phyloP scores from a whole-genome alignment of 2,797 vertebrate genomes.

The Garrulus glandarius region DNA sequence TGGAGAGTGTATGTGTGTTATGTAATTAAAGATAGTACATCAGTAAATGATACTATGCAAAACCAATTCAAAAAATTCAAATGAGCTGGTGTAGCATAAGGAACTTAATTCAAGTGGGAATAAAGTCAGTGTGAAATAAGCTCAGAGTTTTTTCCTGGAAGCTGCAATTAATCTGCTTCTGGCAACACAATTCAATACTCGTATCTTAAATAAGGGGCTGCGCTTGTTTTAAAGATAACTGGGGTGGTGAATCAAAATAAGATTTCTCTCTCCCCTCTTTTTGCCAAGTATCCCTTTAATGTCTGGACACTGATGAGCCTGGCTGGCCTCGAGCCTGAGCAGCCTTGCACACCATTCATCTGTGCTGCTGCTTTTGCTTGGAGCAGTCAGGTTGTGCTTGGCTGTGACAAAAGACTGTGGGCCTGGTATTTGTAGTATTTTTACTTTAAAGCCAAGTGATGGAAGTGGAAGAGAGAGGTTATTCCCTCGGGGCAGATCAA shows the following conservation, averaged over 20 bases:
- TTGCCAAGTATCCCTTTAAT: not conserved
- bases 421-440: not conserved
- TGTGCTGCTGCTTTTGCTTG: not conserved
- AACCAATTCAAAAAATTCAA: conserved; percentile 71
- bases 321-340: not conserved
- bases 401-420: not conserved
- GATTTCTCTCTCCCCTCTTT: not conserved
- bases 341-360: accelerated
- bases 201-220: not conserved
- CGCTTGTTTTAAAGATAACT: not conserved
- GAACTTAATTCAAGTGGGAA: conserved; percentile 63
- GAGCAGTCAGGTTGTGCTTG: not conserved
- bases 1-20: conserved; percentile 55
- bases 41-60: conserved; percentile 71
- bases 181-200: not conserved
- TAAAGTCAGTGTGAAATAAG: conserved; percentile 60
- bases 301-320: not conserved
- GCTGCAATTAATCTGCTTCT: conserved; percentile 57
- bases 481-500: not conserved
- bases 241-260: not conserved
- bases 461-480: not conserved
- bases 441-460: not conserved
- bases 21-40: conserved; percentile 74
- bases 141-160: conserved; percentile 38
- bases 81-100: conserved; percentile 56